A percentile compares a stretch with the other conserved stretches of the same genome.
phyloP scores from a whole-genome alignment of 2,888 invertebrate species.

The Ariolimax columbianus region DNA sequence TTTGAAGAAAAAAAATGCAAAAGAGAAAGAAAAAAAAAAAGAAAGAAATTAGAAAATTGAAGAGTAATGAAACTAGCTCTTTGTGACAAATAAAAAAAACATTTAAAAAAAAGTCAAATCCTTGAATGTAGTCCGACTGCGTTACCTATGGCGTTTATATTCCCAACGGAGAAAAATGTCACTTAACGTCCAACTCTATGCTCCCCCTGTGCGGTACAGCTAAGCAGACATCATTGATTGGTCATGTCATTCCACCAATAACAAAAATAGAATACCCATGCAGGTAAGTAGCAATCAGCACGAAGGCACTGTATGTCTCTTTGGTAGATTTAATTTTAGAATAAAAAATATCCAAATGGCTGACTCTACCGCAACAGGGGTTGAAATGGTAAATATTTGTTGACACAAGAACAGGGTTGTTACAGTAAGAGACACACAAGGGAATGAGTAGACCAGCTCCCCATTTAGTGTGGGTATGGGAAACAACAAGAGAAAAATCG shows the following conservation, averaged over 20 bases:
- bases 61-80: no score
- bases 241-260: conserved; percentile 44
- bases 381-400: neutral
- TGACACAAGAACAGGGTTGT: neutral
- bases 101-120: no score
- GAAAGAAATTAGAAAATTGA: no score
- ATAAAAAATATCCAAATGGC: neutral
- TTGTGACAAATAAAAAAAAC: no score
- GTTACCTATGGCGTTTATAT: no score
- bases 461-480: conserved; percentile 25
- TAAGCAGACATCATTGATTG: conserved; percentile 48
- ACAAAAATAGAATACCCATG: conserved; percentile 7
- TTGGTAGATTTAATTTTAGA: neutral
- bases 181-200: conserved; percentile 43
- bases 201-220: conserved; percentile 50
- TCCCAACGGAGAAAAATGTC: no score
- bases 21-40: neutral
- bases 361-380: conserved; percentile 26
- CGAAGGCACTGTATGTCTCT: neutral
- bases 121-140: no score
- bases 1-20: no score
- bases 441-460: conserved; percentile 39
- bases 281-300: conserved; percentile 13
- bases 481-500: conserved; percentile 12
- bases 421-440: neutral